Percentiles rank a stretch among this genome's conserved stretches.
Evolutionary conservation across 2,113 vertebrate genomes (phyloP).

Genomic region (Empidonax alnorum): DNA sequence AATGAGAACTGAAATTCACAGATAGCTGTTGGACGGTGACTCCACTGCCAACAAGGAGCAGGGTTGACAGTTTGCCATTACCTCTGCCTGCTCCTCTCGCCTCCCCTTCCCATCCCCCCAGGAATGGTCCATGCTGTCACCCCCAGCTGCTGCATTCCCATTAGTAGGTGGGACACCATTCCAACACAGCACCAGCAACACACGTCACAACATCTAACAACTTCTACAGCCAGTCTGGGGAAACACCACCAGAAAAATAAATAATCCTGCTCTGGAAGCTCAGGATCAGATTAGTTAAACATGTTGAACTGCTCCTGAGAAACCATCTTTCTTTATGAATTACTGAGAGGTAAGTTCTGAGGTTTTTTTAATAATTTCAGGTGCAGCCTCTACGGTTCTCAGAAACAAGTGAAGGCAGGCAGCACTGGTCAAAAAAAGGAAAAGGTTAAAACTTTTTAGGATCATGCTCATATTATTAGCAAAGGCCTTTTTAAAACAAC

Average conservation of each 20-base stretch:
- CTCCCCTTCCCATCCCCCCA: not conserved
- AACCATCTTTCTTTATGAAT: not conserved
- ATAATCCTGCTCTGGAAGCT: not conserved
- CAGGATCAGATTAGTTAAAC: not conserved
- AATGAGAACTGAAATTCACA: not conserved
- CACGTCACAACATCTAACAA: not conserved
- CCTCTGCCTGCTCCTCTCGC: accelerated
- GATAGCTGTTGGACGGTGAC: not conserved
- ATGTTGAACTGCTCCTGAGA: not conserved
- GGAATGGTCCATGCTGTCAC: not conserved
- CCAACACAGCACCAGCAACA: not conserved
- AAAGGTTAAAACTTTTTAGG: not conserved
- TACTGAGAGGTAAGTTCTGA: not conserved
- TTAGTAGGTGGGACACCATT: not conserved
- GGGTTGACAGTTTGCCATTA: not conserved
- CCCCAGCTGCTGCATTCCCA: not conserved
- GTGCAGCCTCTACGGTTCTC: not conserved
- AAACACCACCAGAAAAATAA: not conserved
- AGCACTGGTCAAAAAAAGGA: not conserved
- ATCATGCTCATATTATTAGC: slow-evolving; percentile 19
- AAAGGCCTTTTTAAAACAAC: slow-evolving; percentile 38
- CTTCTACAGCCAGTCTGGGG: not conserved
- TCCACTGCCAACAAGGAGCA: not conserved
- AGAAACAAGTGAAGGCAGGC: not conserved
- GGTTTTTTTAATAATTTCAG: not conserved